These are phyloP conservation scores for Notolabrus celidotus DNA, from an alignment of 2,797 vertebrate genomes.

Conservation along the genomic window DNA sequence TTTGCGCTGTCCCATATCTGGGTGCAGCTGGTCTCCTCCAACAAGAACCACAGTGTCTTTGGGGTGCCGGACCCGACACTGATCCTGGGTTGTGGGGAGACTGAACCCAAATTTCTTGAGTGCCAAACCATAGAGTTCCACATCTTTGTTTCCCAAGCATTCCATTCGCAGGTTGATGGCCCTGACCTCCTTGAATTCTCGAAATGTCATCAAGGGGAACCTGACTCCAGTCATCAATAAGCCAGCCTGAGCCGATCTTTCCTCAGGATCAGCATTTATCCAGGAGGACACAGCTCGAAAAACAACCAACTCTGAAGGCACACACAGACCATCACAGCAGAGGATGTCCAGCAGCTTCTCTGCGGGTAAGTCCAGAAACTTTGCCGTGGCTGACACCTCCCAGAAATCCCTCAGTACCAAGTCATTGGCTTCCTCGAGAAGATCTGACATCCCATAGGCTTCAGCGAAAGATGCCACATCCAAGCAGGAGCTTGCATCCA, in stretches of 20 bases:
- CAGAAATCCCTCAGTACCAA: conserved; percentile 89
- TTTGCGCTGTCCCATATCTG: conserved; percentile 79
- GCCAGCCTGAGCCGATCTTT: conserved; percentile 77
- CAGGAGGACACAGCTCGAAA: conserved; percentile 88
- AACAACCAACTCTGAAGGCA: conserved; percentile 88
- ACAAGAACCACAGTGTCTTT: conserved; percentile 87
- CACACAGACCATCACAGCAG: conserved; percentile 83
- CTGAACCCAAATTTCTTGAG: conserved; percentile 79
- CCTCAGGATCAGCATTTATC: conserved; percentile 83
- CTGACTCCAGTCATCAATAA: conserved; percentile 87
- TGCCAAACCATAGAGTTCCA: conserved; percentile 79
- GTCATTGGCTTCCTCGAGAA: conserved; percentile 84
- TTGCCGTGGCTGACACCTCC: conserved; percentile 82
- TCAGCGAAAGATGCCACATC: conserved; percentile 87
- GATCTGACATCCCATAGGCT: conserved; percentile 84
- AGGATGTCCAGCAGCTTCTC: conserved; percentile 86
- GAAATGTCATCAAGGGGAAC: conserved; percentile 93
- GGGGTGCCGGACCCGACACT: conserved; percentile 82
- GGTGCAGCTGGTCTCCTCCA: conserved; percentile 88
- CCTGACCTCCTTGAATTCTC: conserved; percentile 89
- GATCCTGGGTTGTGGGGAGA: conserved; percentile 60
- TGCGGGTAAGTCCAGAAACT: conserved; percentile 87
- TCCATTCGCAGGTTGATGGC: conserved; percentile 85
- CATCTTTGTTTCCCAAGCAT: conserved; percentile 59
- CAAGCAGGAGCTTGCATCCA: conserved; percentile 83